Conservation (phyloP, 2,888 invertebrate species). For the Alsophila aescularia region DNA sequence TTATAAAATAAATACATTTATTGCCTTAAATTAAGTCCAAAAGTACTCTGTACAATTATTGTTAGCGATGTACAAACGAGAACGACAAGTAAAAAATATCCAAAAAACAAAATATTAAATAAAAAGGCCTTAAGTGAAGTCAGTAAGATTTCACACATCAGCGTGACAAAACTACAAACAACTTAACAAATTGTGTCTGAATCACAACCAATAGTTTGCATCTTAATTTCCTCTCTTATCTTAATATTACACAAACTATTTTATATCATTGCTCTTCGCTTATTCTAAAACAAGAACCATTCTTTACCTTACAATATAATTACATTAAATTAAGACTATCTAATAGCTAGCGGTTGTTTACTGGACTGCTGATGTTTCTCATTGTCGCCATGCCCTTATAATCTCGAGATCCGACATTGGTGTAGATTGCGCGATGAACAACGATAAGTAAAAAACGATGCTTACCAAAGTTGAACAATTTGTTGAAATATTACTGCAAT, state of each 20-base stretch:
- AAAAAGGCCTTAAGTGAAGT: slow-evolving; percentile 74
- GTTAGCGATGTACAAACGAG: slow-evolving; percentile 85
- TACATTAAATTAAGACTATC: slow-evolving; percentile 82
- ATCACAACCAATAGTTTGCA: slow-evolving; percentile 85
- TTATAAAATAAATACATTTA: slow-evolving; percentile 85
- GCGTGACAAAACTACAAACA: slow-evolving; percentile 77
- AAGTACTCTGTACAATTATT: slow-evolving; percentile 85
- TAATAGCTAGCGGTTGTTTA: slow-evolving; percentile 81
- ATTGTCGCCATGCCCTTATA: slow-evolving; percentile 60
- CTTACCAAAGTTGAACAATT: slow-evolving; percentile 8
- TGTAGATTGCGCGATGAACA: slow-evolving; percentile 46
- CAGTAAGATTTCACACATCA: slow-evolving; percentile 69
- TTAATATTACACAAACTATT: slow-evolving; percentile 83
- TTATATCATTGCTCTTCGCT: slow-evolving; percentile 84
- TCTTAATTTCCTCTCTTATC: slow-evolving; percentile 82
- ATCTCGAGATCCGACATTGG: slow-evolving; percentile 57
- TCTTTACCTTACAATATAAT: slow-evolving; percentile 81
- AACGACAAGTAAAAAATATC: slow-evolving; percentile 79
- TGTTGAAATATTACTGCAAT: slow-evolving; percentile 1
- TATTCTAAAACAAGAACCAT: slow-evolving; percentile 83
- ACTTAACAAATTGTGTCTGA: slow-evolving; percentile 84
- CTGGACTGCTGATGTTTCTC: slow-evolving; percentile 73
- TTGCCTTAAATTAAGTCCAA: slow-evolving; percentile 85
- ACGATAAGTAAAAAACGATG: no score
- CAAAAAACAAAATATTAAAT: slow-evolving; percentile 62